These are phyloP conservation scores for Diplodus puntazzo DNA, from an alignment of 2,797 vertebrate genomes.

Conservation along the genomic window DNA sequence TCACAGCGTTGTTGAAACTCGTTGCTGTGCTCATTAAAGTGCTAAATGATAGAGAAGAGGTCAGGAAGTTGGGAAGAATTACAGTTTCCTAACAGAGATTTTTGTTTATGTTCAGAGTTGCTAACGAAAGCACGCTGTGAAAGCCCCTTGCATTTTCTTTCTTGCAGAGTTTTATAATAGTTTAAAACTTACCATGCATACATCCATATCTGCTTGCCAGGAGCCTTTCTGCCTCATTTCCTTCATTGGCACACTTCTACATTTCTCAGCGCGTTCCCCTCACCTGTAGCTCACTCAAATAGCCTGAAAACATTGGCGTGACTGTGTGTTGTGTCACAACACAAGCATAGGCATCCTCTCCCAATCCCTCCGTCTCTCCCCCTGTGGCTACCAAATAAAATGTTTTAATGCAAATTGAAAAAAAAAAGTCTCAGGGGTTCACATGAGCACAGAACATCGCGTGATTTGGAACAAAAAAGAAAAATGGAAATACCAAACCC, in stretches of 20 bases:
- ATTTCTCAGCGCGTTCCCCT: not conserved
- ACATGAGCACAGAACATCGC: not conserved
- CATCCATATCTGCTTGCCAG: not conserved
- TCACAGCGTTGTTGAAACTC: not conserved
- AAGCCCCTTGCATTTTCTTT: not conserved
- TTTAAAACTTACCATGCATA: not conserved
- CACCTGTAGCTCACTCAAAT: not conserved
- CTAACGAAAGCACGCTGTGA: not conserved
- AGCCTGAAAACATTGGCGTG: not conserved
- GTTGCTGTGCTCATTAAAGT: not conserved
- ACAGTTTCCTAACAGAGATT: too few relatives aligned
- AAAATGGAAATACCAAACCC: constrained; percentile 6
- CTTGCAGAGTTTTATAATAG: not conserved
- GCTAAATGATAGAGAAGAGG: not conserved
- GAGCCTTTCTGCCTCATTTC: too few relatives aligned
- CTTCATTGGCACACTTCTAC: not conserved
- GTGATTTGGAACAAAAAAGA: not conserved
- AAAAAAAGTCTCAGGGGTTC: not conserved
- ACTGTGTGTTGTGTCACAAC: not conserved
- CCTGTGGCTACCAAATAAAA: not conserved
- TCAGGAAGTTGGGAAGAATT: not conserved
- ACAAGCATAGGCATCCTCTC: not conserved
- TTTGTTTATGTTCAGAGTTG: too few relatives aligned
- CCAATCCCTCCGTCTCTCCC: not conserved
- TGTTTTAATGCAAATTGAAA: not conserved